Base-by-base conservation (phyloP, 2,888 invertebrate genomes). In the Cryptus viduatorius region DNA sequence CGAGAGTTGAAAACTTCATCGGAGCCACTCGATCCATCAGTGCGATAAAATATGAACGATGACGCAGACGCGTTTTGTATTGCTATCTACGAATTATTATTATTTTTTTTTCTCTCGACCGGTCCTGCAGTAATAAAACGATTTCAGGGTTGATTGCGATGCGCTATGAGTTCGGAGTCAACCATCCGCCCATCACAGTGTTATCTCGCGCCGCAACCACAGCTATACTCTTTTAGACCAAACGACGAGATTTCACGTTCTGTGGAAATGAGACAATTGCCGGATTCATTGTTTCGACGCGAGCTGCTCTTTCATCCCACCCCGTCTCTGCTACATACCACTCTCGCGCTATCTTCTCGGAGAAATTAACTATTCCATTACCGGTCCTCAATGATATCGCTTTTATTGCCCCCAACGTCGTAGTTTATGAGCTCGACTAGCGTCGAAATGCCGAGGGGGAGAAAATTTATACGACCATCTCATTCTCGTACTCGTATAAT, bases 301-400 rank as follows among this genome's bases (percentile, higher is more conserved):
- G 59, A 68, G 44, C 37, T 37, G 53, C 69, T 37, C 48, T 12
- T 61, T 48, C 64, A 53, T 16, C 53, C 37, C 4, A 5, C 3
- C 37, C 37, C 37, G 37, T 37, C 37, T 37, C 37, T 37, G 37
- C 4, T 37, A 8, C 42, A 19, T 12, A n/a, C 56, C n/a, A 14
- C 71, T 56, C n/a, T 8, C 61, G 46, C 42, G 8, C 56, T 16
- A 56, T 68, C 31, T 83, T 48, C 64, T 44, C 64, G 24, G 61
- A 65, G 71, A 79, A 84, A 84, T 84, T 80, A 80, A 80, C 80
- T 71, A 75, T 84, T 82, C 75, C 82, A 84, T 84, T 82, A 82
- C 72, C 59, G 75, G 77, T 72, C 79, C 59, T 79, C 79, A 82
- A 79, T 75, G 82, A 68, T 82, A 84, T 78, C 78, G 77, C 68